Conservation (phyloP, 2,888 invertebrate genomes). For the Thumatha senex region DNA sequence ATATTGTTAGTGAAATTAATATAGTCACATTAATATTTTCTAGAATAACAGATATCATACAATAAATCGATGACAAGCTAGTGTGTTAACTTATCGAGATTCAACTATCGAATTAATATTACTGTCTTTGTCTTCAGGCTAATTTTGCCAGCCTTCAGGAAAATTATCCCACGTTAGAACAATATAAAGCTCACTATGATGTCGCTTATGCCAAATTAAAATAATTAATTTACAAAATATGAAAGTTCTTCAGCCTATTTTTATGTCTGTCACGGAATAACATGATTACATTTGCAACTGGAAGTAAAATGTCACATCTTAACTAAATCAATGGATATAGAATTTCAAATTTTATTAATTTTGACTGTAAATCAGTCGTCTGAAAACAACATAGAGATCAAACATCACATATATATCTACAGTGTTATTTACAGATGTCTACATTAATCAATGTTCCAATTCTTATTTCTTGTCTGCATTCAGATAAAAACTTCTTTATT, state of each 20-base stretch:
- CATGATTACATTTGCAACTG: not conserved
- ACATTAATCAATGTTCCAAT: conserved; percentile 17
- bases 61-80: not conserved
- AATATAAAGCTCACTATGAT: not conserved
- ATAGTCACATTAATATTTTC: conserved; percentile 2
- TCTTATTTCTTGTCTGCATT: conserved; percentile 31
- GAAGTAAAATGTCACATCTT: not conserved
- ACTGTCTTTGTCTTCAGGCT: not conserved
- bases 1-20: conserved; percentile 14
- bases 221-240: too few species aligned
- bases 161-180: not conserved
- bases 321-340: not conserved
- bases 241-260: not conserved
- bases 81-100: not conserved
- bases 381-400: not conserved
- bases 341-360: not conserved
- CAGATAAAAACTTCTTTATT: conserved; percentile 50
- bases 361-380: not conserved
- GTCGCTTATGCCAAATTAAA: not conserved
- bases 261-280: not conserved
- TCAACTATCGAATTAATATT: not conserved
- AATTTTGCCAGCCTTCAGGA: not conserved
- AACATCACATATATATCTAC: not conserved
- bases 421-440: conserved; percentile 1
- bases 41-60: not conserved